phyloP scores from a whole-genome alignment of 1,140 invertebrate species.

The Saccostrea cuccullata region DNA sequence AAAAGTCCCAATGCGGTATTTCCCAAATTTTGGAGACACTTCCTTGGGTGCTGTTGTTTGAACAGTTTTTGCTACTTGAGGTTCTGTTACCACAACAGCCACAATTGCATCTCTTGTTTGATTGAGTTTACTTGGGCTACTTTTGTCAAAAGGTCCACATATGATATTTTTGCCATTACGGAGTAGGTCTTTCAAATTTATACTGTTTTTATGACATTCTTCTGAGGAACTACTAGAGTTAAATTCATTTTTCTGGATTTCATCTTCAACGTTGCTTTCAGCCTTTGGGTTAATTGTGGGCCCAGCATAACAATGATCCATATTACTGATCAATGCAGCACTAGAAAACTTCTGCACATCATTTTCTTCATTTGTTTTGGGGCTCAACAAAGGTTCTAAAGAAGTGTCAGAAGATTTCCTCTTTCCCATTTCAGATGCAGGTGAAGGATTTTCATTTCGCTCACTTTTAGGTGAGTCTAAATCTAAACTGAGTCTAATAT shows the following conservation, averaged over 20 bases:
- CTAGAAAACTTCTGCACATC: not conserved
- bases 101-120: conserved; percentile 49
- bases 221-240: conserved; percentile 8
- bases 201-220: not conserved
- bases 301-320: conserved; percentile 19
- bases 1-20: conserved; percentile 73
- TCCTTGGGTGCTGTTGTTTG: conserved; percentile 23
- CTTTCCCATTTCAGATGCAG: conserved; percentile 17
- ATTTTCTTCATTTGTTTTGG: conserved; percentile 18
- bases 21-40: conserved; percentile 68
- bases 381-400: not conserved
- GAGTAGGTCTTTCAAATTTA: conserved; percentile 29
- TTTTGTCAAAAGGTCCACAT: not conserved
- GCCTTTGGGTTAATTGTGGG: not conserved
- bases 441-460: conserved; percentile 31
- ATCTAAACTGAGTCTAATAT: conserved; percentile 41
- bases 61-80: conserved; percentile 12
- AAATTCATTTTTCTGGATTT: conserved; percentile 35
- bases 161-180: not conserved
- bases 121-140: conserved; percentile 26
- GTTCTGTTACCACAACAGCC: conserved; percentile 26
- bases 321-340: conserved; percentile 24
- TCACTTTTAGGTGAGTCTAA: conserved; percentile 42
- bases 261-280: not conserved
- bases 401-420: conserved; percentile 38